phyloP scores from a whole-genome alignment of 2,113 vertebrate genomes.

The Nerophis ophidion region DNA sequence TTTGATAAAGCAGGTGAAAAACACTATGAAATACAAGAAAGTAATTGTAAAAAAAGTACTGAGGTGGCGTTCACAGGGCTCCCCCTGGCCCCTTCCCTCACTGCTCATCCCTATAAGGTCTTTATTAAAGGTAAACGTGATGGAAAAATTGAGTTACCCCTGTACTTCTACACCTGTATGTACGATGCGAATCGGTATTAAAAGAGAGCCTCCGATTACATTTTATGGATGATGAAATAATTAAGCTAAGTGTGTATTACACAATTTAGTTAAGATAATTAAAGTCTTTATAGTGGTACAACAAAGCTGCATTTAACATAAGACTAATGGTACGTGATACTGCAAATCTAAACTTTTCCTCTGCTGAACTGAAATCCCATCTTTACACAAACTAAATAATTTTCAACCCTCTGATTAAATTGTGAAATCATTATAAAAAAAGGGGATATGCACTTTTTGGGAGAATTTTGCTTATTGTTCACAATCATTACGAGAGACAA shows the following conservation, averaged over 20 bases:
- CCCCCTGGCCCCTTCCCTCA: too few species aligned
- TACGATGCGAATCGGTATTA: background rate
- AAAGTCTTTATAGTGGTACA: conserved; percentile 28
- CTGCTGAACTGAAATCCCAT: conserved; percentile 17
- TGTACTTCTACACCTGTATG: conserved; percentile 21
- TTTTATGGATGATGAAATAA: conserved; percentile 38
- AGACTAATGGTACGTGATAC: conserved; percentile 29
- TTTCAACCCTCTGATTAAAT: conserved; percentile 38
- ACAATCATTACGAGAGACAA: too few species aligned
- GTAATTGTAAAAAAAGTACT: too few species aligned
- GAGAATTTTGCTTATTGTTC: too few species aligned
- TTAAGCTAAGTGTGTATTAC: conserved; percentile 19
- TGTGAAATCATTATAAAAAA: conserved; percentile 23
- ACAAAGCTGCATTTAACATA: conserved; percentile 37
- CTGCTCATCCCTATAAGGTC: too few species aligned
- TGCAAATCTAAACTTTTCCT: conserved; percentile 19
- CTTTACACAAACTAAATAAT: conserved; percentile 34
- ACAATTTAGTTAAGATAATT: conserved; percentile 43
- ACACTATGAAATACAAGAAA: too few species aligned
- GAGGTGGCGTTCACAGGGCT: too few species aligned
- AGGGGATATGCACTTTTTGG: too few species aligned
- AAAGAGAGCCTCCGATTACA: background rate
- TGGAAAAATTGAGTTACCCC: background rate
- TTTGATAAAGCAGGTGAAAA: too few species aligned
- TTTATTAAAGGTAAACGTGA: too few species aligned